Percentiles rank a stretch among this genome's conserved stretches.
These are phyloP conservation scores for Arenicola marina DNA, from an alignment of 2,888 invertebrate genomes.

Conservation along the genomic window DNA sequence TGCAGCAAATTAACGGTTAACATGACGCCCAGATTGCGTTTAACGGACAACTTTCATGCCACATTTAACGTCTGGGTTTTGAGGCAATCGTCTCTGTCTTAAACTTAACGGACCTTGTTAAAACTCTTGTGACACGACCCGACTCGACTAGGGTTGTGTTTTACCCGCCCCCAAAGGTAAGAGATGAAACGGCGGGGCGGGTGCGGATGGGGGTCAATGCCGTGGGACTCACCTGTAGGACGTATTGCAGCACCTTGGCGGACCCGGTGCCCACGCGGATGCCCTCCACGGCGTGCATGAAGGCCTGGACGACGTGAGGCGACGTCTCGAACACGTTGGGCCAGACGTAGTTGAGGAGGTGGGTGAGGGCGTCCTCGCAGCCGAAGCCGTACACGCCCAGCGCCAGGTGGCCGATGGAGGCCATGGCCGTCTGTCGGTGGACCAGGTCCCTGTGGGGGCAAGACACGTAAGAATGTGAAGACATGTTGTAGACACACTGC, in stretches of 20 bases:
- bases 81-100: too few species aligned
- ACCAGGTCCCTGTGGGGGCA: slow-evolving; percentile 80
- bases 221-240: slow-evolving; percentile 80
- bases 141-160: too few species aligned
- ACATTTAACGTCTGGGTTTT: too few species aligned
- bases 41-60: too few species aligned
- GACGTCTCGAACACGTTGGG: slow-evolving; percentile 99
- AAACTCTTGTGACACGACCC: too few species aligned
- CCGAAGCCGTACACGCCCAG: slow-evolving; percentile 98
- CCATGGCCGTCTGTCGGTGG: slow-evolving; percentile 98
- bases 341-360: slow-evolving; percentile 98
- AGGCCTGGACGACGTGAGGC: slow-evolving; percentile 98
- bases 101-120: too few species aligned
- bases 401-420: slow-evolving; percentile 98
- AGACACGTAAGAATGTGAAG: not conserved
- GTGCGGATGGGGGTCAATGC: too few species aligned
- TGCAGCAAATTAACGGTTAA: too few species aligned
- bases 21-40: too few species aligned
- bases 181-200: too few species aligned
- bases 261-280: slow-evolving; percentile 95
- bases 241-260: slow-evolving; percentile 93
- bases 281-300: slow-evolving; percentile 98
- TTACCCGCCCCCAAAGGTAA: too few species aligned
- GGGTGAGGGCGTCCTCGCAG: slow-evolving; percentile 96
- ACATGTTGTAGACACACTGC: not conserved